Evolutionary conservation across 1,140 invertebrate species (phyloP).

Genomic region (Helicoverpa armigera): DNA sequence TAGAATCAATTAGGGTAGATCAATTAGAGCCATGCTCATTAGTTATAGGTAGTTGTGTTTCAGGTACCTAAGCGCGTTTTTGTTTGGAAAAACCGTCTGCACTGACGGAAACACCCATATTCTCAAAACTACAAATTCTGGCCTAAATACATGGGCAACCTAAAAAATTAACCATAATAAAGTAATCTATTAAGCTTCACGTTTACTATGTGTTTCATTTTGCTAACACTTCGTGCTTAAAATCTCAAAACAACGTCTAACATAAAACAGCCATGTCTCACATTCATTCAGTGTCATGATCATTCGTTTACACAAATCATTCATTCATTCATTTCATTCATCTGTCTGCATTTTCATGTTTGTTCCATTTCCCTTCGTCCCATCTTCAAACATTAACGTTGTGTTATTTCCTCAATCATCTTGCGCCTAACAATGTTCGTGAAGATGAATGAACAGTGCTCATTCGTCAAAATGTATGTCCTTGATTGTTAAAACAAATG

Average conservation of each 20-base stretch:
- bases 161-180: no score
- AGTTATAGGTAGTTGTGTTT: neutral
- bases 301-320: conserved; percentile 27
- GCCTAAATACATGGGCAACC: no score
- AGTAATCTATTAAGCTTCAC: no score
- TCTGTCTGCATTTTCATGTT: conserved; percentile 5
- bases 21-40: neutral
- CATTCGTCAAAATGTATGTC: conserved; percentile 8
- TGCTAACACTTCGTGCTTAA: no score
- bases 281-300: conserved; percentile 22
- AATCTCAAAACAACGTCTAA: no score
- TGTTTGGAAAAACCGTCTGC: no score
- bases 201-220: no score
- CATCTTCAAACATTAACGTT: conserved; percentile 4
- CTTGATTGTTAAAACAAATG: neutral
- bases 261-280: neutral
- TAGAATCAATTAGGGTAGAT: neutral
- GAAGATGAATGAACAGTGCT: neutral
- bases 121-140: no score
- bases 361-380: conserved; percentile 22
- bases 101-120: no score
- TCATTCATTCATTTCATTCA: no score
- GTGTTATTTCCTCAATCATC: conserved; percentile 13
- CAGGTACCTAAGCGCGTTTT: no score
- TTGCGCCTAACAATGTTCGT: neutral